Evolutionary conservation across 2,797 vertebrate genomes (phyloP), one percentile per base, ranked within the genome.

Genomic region (Aplochiton taeniatus): DNA sequence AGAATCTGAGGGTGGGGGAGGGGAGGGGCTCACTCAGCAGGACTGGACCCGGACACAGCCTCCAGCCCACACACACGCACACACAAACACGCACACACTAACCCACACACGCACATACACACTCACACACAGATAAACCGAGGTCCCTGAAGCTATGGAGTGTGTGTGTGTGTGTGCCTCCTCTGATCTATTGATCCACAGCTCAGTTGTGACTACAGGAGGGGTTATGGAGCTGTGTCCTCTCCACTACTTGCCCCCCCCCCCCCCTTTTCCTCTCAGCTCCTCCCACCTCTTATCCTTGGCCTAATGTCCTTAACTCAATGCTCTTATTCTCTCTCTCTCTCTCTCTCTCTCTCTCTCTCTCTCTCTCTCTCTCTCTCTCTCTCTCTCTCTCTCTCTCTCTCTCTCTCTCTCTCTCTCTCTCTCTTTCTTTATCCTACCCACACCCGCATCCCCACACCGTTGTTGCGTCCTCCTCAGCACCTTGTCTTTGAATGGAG

Each of bases 161-260:
- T 31, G 31, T 31, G 31, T 31, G 31, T n/a, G 16, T 85, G 79
- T 50, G 74, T 76, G 72, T 79, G 79, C 65, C 77, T 88, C 81
- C 78, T 85, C 71, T 85, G 80, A 83, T 83, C 79, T 84, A 87
- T 87, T 83, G 83, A 89, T 86, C 79, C 70, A 61, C 46, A 68
- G 70, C 74, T 77, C 76, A 79, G 72, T 56, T 62, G 61, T 78
- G 71, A 61, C 42, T 67, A 77, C 68, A 80, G 72, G 68, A 78
- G 81, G 70, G 49, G 43, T 67, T 76, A 57, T 71, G 67, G 16
- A 20, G 31, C 31, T 31, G 31, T 31, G 31, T 31, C 31, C 31
- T 31, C 31, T 31, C 31, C 31, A 31, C 31, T 31, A n/a, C n/a
- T n/a, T 17, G 11, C 13, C 48, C 48, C 48, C 1, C 48, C 48